Evolutionary conservation across 2,888 invertebrate genomes (phyloP), one percentile per base, ranked within the genome.

Genomic region (Mesorhabditis sp.): DNA sequence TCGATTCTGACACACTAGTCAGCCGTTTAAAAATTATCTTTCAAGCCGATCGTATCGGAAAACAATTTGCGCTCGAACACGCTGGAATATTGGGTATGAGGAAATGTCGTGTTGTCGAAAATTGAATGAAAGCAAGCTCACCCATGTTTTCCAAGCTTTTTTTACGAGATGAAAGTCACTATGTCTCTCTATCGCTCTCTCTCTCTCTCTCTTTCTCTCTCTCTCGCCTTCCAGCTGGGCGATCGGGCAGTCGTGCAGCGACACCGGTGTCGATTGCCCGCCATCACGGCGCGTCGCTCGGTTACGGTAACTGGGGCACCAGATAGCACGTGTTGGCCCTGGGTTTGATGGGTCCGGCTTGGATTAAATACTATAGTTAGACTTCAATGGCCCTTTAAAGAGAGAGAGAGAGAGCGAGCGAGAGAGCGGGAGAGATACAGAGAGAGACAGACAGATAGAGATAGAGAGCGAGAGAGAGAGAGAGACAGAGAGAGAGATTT

Each of bases 61-160:
- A 70, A 71, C 61, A 70, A 72, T 62, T 73, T 74, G 66, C 73
- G 71, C n/a, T 67, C 79, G 66, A 81, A 84, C 73, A 78, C 78
- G 66, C 72, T 83, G 61, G 80, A 83, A 66, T 83, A 78, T 70
- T 83, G 83, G 83, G 83, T 83, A 28, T 28, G 73, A 82, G 83
- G 68, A 65, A 61, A 44, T 62, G 65, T 71, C 67, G 58, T 72
- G 61, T 43, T 67, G 58, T 68, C 10, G 58, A 50, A 50, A 50
- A 50, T 50, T 50, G n/a, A 50, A 28, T 28, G 28, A 28, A 28
- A 28, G 28, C 28, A 28, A 28, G 28, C 28, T 28, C 28, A 28
- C 28, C 28, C 28, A 28, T 28, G 28, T 28, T 28, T 28, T 28
- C 28, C 28, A 28, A 28, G 28, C 28, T 28, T 28, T 28, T 28